Conservation (phyloP, 1,140 invertebrate genomes). For the Scaptomyza graminum region DNA sequence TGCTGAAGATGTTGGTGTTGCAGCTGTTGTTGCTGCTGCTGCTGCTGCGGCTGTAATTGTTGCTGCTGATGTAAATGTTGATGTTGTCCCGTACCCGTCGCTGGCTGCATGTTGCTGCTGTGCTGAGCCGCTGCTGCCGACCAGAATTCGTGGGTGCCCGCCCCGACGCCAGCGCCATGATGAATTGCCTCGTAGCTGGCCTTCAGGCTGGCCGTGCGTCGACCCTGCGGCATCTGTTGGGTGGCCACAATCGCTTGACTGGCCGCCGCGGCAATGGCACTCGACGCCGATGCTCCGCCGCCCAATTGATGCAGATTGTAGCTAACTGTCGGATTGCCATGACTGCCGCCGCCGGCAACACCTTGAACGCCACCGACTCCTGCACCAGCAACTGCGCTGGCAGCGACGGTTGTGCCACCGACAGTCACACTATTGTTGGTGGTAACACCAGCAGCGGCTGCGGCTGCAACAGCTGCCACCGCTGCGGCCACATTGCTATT, state of each 20-base stretch:
- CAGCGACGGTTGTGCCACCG: neutral
- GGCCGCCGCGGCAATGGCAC: slow-evolving; percentile 96
- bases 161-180: slow-evolving; percentile 85
- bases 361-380: slow-evolving; percentile 23
- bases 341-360: neutral
- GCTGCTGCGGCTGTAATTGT: neutral
- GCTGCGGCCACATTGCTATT: slow-evolving; percentile 22
- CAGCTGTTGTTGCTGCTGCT: slow-evolving; percentile 33
- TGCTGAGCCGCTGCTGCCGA: slow-evolving; percentile 43
- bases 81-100: slow-evolving; percentile 7
- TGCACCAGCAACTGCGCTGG: slow-evolving; percentile 22
- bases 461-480: slow-evolving; percentile 30
- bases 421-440: slow-evolving; percentile 24
- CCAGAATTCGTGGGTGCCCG: slow-evolving; percentile 86
- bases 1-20: slow-evolving; percentile 18
- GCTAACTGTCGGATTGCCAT: slow-evolving; percentile 56
- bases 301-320: slow-evolving; percentile 86
- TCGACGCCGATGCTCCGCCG: slow-evolving; percentile 85
- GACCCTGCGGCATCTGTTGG: slow-evolving; percentile 97
- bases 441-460: slow-evolving; percentile 32
- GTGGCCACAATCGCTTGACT: slow-evolving; percentile 98
- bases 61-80: slow-evolving; percentile 4
- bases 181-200: slow-evolving; percentile 95
- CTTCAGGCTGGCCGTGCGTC: slow-evolving; percentile 96
- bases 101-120: slow-evolving; percentile 19